Evolutionary conservation across 2,113 vertebrate species (phyloP), one percentile per base, ranked within the genome.

Genomic region (Hipposideros armiger): DNA sequence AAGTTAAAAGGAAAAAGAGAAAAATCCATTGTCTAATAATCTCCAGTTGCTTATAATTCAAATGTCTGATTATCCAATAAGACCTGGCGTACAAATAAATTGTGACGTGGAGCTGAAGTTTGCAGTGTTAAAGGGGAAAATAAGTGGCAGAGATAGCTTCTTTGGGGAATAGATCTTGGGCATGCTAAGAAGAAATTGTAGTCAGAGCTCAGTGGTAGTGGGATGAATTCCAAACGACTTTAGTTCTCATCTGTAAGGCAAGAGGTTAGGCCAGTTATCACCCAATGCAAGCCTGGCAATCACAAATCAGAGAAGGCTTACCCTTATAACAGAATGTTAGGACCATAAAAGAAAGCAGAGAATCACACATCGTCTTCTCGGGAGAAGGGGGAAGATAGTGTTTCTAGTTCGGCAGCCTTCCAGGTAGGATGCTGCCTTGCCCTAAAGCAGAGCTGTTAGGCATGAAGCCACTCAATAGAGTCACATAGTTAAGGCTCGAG

Each of bases 171-270:
- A 84, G 94, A 83, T 97, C 92, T 93, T 91, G 90, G n/a, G 90
- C 76, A 83, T 60, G 95, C 93, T 91, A 95, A 94, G 95, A 98
- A 97, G 95, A 97, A 94, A 95, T 94, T 96, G 66, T 91, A 92
- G 67, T 96, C 85, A 87, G 96, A 97, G 69, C 85, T 96, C 94
- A 95, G 73, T 36, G 95, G 92, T 40, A 54, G 80, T 87, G 89
- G 94, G 87, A 96, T 85, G 96, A 95, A 96, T 97, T 98, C 95
- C 97, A 97, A 94, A 97, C 32, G 4, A 95, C 77, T 96, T 97
- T 47, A 91, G 50, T 92, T 96, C 90, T 98, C 88, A 80, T 96
- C 96, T 96, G 78, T 95, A 90, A 97, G 95, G 94, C 87, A 97
- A 96, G 91, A 84, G 52, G 64, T 90, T 97, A 96, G 91, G 73